These are phyloP conservation scores for Spodoptera exigua DNA, from an alignment of 2,888 invertebrate species.

Conservation along the genomic window DNA sequence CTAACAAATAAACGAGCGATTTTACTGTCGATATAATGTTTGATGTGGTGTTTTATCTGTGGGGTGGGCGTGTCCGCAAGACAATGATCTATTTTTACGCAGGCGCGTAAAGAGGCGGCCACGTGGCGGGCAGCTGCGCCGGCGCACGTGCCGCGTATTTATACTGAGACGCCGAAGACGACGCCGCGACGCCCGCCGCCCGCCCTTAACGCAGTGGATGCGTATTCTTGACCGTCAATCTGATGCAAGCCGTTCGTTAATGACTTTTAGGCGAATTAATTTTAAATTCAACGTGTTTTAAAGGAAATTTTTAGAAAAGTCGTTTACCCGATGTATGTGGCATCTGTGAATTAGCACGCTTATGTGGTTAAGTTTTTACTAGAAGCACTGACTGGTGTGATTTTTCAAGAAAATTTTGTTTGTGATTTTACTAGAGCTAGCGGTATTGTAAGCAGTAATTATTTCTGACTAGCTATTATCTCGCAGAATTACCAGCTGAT, in stretches of 20 bases:
- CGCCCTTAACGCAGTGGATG: slow-evolving; percentile 61
- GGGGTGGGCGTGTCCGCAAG: slow-evolving; percentile 83
- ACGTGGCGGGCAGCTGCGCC: slow-evolving; percentile 87
- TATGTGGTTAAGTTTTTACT: no score
- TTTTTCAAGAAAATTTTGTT: no score
- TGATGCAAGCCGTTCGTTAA: slow-evolving; percentile 26
- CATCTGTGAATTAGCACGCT: no score
- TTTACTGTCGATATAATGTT: slow-evolving; percentile 79
- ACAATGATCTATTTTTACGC: slow-evolving; percentile 88
- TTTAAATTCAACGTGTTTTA: no score
- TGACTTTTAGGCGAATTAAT: background rate
- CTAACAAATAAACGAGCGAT: slow-evolving; percentile 78
- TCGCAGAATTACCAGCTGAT: no score
- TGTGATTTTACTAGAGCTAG: no score
- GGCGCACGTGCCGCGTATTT: slow-evolving; percentile 87
- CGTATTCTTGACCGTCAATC: slow-evolving; percentile 59
- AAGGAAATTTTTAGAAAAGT: no score
- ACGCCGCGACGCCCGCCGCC: slow-evolving; percentile 74
- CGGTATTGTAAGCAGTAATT: no score
- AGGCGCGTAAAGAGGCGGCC: slow-evolving; percentile 82
- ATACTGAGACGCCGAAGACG: slow-evolving; percentile 71
- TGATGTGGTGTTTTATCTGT: slow-evolving; percentile 88
- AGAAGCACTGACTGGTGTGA: no score
- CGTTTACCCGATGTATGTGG: no score
- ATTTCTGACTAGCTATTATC: no score